These are phyloP conservation scores for Doris montereyensis DNA, from an alignment of 2,888 invertebrate species.

Conservation along the genomic window DNA sequence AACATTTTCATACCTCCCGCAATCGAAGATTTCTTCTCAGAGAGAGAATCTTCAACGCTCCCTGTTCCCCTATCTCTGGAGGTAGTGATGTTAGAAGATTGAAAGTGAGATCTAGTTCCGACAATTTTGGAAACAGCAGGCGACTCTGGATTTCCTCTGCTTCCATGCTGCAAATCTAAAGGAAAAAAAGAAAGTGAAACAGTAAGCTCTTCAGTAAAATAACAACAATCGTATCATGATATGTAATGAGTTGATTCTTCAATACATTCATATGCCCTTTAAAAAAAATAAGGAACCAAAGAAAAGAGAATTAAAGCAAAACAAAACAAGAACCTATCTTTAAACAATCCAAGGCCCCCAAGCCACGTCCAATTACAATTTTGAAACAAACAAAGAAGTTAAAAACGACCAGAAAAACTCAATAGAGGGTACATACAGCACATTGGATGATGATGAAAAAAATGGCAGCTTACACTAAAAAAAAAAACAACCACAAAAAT, in stretches of 20 bases:
- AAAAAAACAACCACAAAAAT: too few relatives aligned
- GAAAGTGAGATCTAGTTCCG: constrained; percentile 94
- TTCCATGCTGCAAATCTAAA: constrained; percentile 43
- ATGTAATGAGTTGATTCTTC: too few relatives aligned
- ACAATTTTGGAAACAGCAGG: constrained; percentile 82
- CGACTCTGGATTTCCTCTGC: constrained; percentile 54
- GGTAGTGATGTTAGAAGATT: constrained; percentile 88
- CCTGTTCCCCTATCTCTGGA: constrained; percentile 86
- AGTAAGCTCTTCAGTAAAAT: neutral
- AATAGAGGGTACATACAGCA: too few relatives aligned
- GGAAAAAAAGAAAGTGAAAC: neutral
- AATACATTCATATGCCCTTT: too few relatives aligned
- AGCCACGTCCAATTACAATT: too few relatives aligned
- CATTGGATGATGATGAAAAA: too few relatives aligned
- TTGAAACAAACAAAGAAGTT: too few relatives aligned
- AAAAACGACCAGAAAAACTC: too few relatives aligned
- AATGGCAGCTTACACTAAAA: too few relatives aligned
- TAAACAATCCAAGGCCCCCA: too few relatives aligned
- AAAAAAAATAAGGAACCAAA: neutral
- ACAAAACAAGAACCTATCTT: too few relatives aligned
- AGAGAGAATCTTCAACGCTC: constrained; percentile 92
- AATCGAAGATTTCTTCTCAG: constrained; percentile 87
- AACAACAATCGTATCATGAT: neutral
- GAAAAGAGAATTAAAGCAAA: too few relatives aligned
- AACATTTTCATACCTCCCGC: constrained; percentile 63